phyloP scores from a whole-genome alignment of 1,140 invertebrate genomes.

The Holcopasites calliopsidis region DNA sequence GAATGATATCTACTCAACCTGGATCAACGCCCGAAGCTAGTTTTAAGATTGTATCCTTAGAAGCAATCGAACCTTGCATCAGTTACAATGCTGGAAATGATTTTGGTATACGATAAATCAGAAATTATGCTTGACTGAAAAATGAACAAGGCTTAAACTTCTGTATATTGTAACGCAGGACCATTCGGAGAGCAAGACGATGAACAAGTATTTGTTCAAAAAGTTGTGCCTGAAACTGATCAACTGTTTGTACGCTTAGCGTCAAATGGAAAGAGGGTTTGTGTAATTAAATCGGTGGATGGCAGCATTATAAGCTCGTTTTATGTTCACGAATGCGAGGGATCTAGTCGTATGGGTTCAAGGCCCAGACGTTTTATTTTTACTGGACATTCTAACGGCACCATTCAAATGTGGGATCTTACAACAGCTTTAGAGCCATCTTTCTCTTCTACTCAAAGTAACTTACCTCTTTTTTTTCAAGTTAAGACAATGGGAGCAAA shows the following conservation, averaged over 20 bases:
- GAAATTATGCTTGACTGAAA: background rate
- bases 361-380: constrained; percentile 94
- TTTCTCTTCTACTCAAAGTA: constrained; percentile 84
- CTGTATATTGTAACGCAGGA: constrained; percentile 79
- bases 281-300: constrained; percentile 96
- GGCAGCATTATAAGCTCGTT: constrained; percentile 96
- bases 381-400: constrained; percentile 96
- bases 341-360: constrained; percentile 94
- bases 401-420: constrained; percentile 99
- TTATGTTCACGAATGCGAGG: constrained; percentile 98
- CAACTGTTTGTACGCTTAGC: constrained; percentile 95
- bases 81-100: constrained; percentile 90
- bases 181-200: constrained; percentile 99
- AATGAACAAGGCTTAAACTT: too few relatives aligned
- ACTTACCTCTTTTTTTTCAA: constrained; percentile 37
- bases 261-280: constrained; percentile 97
- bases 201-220: constrained; percentile 98
- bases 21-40: constrained; percentile 97
- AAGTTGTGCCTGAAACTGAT: constrained; percentile 97
- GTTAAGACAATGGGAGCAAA: constrained; percentile 1
- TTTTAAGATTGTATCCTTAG: constrained; percentile 96
- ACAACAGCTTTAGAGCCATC: constrained; percentile 95
- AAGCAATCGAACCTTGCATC: constrained; percentile 89
- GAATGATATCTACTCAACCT: constrained; percentile 98
- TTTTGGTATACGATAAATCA: constrained; percentile 81